Base-by-base conservation (phyloP, 2,888 invertebrate genomes). In the Drosophila lutescens region DNA sequence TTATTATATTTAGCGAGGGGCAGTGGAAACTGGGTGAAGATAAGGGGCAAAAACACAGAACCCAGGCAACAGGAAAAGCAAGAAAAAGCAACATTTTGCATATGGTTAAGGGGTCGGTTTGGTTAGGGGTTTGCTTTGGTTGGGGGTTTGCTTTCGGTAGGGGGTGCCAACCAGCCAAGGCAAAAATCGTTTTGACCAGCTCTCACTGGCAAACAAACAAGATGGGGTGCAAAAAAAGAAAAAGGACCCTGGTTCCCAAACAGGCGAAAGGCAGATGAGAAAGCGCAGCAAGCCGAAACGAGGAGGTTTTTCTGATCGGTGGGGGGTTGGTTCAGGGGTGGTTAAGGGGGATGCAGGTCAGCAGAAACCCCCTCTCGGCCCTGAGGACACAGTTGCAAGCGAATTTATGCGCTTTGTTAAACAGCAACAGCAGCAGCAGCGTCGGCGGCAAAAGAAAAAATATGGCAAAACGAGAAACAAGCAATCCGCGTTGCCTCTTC, bases 351-450 rank as follows among this genome's bases (percentile, higher is more conserved):
- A 26, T 26, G 43, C 46, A 15, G 36, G 47, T 32, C 47, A 47
- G 32, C 47, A 17, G 15, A 12, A 30, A 30, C 61, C 26, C 13
- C 26, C 57, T 10, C 17, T 17, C 60, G 40, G 12, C 50, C 78
- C 89, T 69, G 76, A 79, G 90, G 86, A 87, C 90, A 76, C 89
- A 87, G 87, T 86, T 86, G 90, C 89, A 76, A 88, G 84, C 89
- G 90, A 86, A 89, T 86, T 86, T 86, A 89, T 86, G 86, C 89
- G 86, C 89, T 86, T 89, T 86, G 89, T 86, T 86, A 86, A 86
- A 89, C 89, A 89, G 89, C 82, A 77, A 73, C 77, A 89, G 72
- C 83, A 80, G 79, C 1, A n/a, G 36, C 23, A 23, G 23, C 23
- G 23, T 23, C 47, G 54, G 57, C 67, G 50, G 50, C 69, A 69